phyloP scores from a whole-genome alignment of 2,797 vertebrate species.

The Eupleurogrammus muticus region DNA sequence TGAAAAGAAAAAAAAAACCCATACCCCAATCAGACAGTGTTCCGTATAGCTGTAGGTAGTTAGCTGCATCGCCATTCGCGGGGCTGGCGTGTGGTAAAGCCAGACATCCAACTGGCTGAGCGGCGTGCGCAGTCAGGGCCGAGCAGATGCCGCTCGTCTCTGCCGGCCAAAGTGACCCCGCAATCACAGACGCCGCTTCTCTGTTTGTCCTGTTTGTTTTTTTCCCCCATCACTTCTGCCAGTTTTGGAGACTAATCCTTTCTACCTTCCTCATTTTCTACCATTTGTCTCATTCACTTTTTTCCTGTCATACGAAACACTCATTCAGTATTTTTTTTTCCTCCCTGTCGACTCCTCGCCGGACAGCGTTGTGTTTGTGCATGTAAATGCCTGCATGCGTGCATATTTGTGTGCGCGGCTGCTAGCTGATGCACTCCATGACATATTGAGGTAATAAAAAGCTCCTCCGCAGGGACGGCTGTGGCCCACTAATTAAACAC shows the following conservation, averaged over 20 bases:
- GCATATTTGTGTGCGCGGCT: constrained; percentile 22
- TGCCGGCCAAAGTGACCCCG: constrained; percentile 69
- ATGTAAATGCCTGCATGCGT: not conserved
- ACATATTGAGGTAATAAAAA: constrained; percentile 88
- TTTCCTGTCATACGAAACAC: constrained; percentile 4
- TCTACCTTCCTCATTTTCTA: no score
- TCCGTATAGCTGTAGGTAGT: no score
- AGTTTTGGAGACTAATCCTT: constrained; percentile 27
- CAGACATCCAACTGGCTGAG: constrained; percentile 73
- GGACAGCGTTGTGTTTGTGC: constrained; percentile 24
- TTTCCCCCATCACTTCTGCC: constrained; percentile 21
- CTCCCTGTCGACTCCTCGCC: constrained; percentile 14
- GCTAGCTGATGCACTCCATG: constrained; percentile 72
- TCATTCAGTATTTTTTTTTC: not conserved
- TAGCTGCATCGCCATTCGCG: constrained; percentile 45
- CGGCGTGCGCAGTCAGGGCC: constrained; percentile 45
- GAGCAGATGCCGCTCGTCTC: constrained; percentile 75
- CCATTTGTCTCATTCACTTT: constrained; percentile 8
- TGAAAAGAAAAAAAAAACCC: constrained; percentile 1
- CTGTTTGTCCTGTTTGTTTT: constrained; percentile 53
- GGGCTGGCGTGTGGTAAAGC: constrained; percentile 64
- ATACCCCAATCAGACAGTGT: not conserved
- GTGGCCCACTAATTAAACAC: constrained; percentile 87
- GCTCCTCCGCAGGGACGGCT: constrained; percentile 76
- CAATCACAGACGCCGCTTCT: constrained; percentile 52